Conservation (phyloP, 2,113 vertebrate species). For the Phalacrocorax carbo region DNA sequence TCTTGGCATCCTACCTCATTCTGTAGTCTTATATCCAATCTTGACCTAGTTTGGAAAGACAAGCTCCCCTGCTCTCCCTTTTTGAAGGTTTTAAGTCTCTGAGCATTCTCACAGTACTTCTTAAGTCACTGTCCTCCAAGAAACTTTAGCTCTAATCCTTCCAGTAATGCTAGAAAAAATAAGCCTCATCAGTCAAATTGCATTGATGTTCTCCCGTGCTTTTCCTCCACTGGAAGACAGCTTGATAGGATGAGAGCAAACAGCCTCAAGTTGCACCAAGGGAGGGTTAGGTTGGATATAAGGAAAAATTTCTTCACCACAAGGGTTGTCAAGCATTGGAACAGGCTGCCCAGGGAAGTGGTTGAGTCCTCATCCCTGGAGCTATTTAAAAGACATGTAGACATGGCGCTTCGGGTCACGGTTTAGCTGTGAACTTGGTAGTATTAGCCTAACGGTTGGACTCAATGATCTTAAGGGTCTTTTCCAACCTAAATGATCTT, state of each 20-base stretch:
- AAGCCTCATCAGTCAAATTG: neutral
- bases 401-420: neutral
- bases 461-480: accelerated
- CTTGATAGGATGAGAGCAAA: neutral
- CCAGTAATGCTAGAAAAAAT: neutral
- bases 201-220: neutral
- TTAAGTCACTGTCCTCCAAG: neutral
- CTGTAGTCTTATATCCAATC: neutral
- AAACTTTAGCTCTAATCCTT: neutral
- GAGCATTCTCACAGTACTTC: neutral
- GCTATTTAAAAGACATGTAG: neutral
- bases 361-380: neutral
- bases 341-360: neutral
- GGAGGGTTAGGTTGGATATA: neutral
- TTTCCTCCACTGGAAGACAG: neutral
- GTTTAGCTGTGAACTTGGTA: neutral
- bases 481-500: neutral
- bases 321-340: neutral
- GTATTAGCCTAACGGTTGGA: neutral
- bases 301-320: neutral
- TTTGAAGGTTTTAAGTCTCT: neutral
- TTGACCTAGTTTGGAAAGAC: neutral
- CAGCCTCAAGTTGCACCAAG: neutral
- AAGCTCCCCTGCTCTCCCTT: neutral
- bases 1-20: neutral